Base-by-base conservation (phyloP, 1,140 invertebrate species). In the Drosophila prosaltans region DNA sequence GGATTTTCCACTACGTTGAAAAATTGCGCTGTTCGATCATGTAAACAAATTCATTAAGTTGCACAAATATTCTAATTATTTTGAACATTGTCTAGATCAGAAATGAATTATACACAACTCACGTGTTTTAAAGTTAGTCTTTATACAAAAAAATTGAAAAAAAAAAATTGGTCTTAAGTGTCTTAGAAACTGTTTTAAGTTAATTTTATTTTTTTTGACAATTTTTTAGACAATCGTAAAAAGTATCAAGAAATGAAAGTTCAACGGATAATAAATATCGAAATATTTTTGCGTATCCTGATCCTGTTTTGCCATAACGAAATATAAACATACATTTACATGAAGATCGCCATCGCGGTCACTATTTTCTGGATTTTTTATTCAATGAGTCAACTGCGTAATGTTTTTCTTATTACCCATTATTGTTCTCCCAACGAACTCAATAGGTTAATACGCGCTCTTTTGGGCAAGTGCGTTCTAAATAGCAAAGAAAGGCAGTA, bases 51-150 rank as follows among this genome's bases (percentile, higher is more conserved):
- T 83, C 84, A 88, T 88, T 88, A 84, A 74, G 65, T 54, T 69
- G 77, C 80, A 74, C 74, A 89, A 88, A 88, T 88, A 88, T 89
- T 88, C 89, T 84, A 88, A 88, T 89, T 84, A 84, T 88, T 88
- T 89, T 61, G 48, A 69, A 67, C 74, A 67, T 69, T 85, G 72
- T 60, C 21, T 26, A 51, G 30, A 32, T 36, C 55, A 21, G 30
- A 36, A 11, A 3, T 24, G 16, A 39, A 10, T 59, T 10, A 21
- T 36, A 3, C 26, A 26, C 8, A 54, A 40, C 2, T 4, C 28
- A 2, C 28, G 4, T 30, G 4, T 30, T 30, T 30, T 30, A 4
- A 30, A 30, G 28, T 30, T 4, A 30, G 28, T 30, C 28, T 16
- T 16, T 16, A 16, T 16, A 16, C 16, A 16, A 16, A 16, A 16